Percentiles rank a stretch among this genome's conserved stretches.
Evolutionary conservation across 1,140 invertebrate species (phyloP).

Genomic region (Eciton burchellii): DNA sequence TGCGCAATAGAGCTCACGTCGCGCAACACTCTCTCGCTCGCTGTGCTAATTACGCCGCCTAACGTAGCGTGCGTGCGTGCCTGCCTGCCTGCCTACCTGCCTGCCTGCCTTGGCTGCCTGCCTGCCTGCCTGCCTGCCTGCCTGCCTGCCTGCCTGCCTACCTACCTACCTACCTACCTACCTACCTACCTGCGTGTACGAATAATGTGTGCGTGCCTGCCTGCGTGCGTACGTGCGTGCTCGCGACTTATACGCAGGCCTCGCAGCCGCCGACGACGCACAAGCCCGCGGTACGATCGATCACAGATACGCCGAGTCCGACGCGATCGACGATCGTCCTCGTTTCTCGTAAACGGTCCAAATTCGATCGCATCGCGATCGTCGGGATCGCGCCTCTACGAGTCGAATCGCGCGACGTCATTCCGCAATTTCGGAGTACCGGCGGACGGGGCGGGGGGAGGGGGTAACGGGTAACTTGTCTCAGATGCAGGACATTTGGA

Average conservation of each 20-base stretch:
- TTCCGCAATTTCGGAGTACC: conserved; percentile 21
- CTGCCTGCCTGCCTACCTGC: conserved; percentile 61
- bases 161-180: conserved; percentile 62
- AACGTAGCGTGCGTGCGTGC: conserved; percentile 76
- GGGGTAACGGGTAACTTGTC: conserved; percentile 7
- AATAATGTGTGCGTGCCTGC: conserved; percentile 71
- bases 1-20: conserved; percentile 71
- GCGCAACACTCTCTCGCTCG: conserved; percentile 76
- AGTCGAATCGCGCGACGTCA: conserved; percentile 23
- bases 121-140: conserved; percentile 65
- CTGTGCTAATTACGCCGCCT: conserved; percentile 79
- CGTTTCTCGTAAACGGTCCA: conserved; percentile 4
- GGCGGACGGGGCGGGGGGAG: too few relatives aligned
- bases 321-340: conserved; percentile 24
- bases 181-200: conserved; percentile 55
- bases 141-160: conserved; percentile 60
- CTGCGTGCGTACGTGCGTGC: conserved; percentile 66
- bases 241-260: conserved; percentile 71
- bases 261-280: conserved; percentile 66
- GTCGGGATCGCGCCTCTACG: not conserved
- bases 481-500: conserved; percentile 58
- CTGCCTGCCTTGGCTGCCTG: conserved; percentile 45
- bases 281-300: conserved; percentile 55
- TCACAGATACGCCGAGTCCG: conserved; percentile 41
- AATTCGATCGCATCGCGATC: not conserved